A percentile compares a stretch with the other conserved stretches of the same genome.
Evolutionary conservation across 2,797 vertebrate species (phyloP).

Genomic region (Esox masquinongy): DNA sequence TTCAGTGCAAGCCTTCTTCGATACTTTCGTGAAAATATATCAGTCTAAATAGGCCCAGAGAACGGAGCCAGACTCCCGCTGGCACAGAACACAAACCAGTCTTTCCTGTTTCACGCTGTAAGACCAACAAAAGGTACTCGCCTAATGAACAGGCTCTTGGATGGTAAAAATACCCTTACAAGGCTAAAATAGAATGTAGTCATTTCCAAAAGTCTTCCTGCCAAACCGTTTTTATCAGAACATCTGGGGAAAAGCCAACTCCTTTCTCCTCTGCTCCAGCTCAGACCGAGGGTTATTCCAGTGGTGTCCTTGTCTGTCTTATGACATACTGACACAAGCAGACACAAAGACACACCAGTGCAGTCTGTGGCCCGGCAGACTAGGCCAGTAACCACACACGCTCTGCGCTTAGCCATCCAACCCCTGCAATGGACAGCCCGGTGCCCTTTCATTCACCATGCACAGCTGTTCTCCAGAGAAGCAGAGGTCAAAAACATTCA

Average conservation of each 20-base stretch:
- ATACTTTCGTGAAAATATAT: no score
- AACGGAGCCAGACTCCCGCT: constrained; percentile 33
- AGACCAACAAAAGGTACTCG: constrained; percentile 53
- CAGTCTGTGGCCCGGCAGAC: neutral
- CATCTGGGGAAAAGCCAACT: constrained; percentile 53
- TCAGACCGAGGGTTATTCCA: neutral
- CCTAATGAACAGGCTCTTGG: constrained; percentile 37
- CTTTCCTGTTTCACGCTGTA: constrained; percentile 51
- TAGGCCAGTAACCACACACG: neutral
- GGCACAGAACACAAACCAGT: constrained; percentile 50
- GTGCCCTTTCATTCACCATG: neutral
- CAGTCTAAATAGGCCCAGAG: neutral
- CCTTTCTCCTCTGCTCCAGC: constrained; percentile 38
- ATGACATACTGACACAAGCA: constrained; percentile 15
- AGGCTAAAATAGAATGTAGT: constrained; percentile 66
- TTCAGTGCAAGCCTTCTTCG: no score
- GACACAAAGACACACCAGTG: no score
- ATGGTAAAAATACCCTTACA: constrained; percentile 67
- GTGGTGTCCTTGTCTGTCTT: constrained; percentile 15
- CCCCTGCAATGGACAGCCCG: constrained; percentile 6
- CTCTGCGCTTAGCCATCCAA: neutral
- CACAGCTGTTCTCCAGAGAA: neutral
- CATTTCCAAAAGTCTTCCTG: constrained; percentile 70
- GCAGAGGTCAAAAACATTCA: constrained; percentile 2
- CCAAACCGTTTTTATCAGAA: constrained; percentile 67